phyloP scores from a whole-genome alignment of 2,797 vertebrate species.

The Sebastes diaconus region DNA sequence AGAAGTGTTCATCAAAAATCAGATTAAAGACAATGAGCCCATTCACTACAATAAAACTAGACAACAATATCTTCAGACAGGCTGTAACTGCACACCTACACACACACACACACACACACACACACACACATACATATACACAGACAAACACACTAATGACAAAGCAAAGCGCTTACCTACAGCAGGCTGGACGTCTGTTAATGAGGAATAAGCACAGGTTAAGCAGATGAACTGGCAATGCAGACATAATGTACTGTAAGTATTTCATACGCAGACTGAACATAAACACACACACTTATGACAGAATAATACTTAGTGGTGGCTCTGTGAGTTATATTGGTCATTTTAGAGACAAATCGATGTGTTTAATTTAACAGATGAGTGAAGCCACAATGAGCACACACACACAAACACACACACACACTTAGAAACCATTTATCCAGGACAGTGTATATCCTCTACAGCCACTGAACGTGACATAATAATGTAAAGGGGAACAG shows the following conservation, averaged over 20 bases:
- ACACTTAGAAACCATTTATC: neutral
- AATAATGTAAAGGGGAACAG: neutral
- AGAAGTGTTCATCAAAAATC: constrained; percentile 41
- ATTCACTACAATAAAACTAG: constrained; percentile 1
- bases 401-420: neutral
- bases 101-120: neutral
- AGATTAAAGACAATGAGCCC: constrained; percentile 35
- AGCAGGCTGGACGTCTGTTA: constrained; percentile 43
- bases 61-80: constrained; percentile 19
- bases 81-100: neutral
- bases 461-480: constrained; percentile 1
- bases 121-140: neutral
- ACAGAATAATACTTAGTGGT: neutral
- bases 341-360: constrained; percentile 21
- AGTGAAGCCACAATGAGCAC: constrained; percentile 11
- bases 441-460: neutral
- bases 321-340: constrained; percentile 4
- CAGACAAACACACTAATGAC: neutral
- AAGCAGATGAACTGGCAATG: constrained; percentile 22
- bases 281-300: constrained; percentile 2
- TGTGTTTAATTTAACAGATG: constrained; percentile 28
- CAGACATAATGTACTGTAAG: constrained; percentile 19
- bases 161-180: constrained; percentile 53
- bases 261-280: neutral
- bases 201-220: constrained; percentile 57